Evolutionary conservation across 2,113 vertebrate species (phyloP), one percentile per base, ranked within the genome.

Genomic region (Parotia lawesii): DNA sequence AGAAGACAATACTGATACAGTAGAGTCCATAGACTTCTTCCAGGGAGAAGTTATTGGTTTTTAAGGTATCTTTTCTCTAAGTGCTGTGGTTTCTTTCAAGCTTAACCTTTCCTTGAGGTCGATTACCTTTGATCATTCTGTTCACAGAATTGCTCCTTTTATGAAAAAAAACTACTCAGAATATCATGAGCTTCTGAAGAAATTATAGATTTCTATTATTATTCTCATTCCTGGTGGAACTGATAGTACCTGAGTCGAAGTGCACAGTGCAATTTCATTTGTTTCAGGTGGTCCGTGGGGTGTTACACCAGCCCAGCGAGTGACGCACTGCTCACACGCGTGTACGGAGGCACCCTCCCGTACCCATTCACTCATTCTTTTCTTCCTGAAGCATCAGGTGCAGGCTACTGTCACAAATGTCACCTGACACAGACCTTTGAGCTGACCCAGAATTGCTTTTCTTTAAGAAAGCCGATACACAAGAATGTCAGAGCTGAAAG

Each of bases 301-400:
- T 35, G 38, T 71, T 45, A 1, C 6, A 47, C 5, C 50, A 84
- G n/a, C 40, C 74, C 47, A 42, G 62, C 0, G 2, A 62, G 47
- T 24, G 75, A 53, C 0, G 1, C 7, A 2, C 28, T 17, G 33
- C 11, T 83, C 51, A 35, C 33, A 23, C 3, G 0, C 1, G 1
- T 20, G 9, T 5, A 1, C 2, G 3, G 44, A 50, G 47, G 22
- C n/a, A 77, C 38, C 42, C 9, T 16, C 33, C n/a, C 23, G 1
- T 6, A 12, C 11, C 42, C 15, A 8, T 22, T 27, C 18, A 0
- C 58, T 60, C 3, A 0, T 54, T 44, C 37, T 44, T 48, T 3
- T 21, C 35, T 77, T 48, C 29, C 58, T 53, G 14, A 20, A 37
- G 58, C 15, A 9, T 11, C 4, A 9, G 35, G 16, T 47, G 31